These are phyloP conservation scores for Coryphaenoides rupestris DNA, from an alignment of 2,113 vertebrate genomes.

Conservation along the genomic window DNA sequence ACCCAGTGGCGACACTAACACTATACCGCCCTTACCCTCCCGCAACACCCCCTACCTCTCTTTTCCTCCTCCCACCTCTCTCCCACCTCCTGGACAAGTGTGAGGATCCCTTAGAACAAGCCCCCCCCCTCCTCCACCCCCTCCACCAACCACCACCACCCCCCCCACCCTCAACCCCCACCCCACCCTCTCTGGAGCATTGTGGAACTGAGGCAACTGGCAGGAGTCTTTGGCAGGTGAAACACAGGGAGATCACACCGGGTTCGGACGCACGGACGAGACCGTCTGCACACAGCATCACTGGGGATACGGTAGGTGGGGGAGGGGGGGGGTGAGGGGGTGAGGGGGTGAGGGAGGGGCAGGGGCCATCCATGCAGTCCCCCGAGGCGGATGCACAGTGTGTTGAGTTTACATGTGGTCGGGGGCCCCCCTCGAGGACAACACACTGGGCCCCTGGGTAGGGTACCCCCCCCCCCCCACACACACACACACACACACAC, in stretches of 20 bases:
- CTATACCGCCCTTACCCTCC: too few relatives aligned
- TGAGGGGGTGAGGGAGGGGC: not conserved
- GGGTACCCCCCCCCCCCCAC: too few relatives aligned
- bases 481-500: too few relatives aligned
- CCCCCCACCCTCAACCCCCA: not conserved
- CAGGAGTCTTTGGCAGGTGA: constrained; percentile 49
- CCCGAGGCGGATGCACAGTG: constrained; percentile 47
- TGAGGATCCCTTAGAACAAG: too few relatives aligned
- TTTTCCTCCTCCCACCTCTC: too few relatives aligned
- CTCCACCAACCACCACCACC: too few relatives aligned
- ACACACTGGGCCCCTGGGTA: not conserved
- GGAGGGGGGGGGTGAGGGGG: not conserved
- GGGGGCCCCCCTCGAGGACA: constrained; percentile 45
- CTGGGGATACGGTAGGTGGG: not conserved
- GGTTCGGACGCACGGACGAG: constrained; percentile 17
- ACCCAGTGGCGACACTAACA: too few relatives aligned
- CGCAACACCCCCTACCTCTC: too few relatives aligned
- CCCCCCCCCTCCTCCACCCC: too few relatives aligned
- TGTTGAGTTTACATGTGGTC: constrained; percentile 45
- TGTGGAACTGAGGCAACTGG: constrained; percentile 70
- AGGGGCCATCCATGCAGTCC: constrained; percentile 55
- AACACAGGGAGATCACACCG: constrained; percentile 47
- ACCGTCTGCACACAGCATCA: not conserved
- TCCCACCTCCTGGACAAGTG: too few relatives aligned
- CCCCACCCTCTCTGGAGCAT: constrained; percentile 59